phyloP scores from a whole-genome alignment of 2,888 invertebrate genomes.

The Campoplex nolae region DNA sequence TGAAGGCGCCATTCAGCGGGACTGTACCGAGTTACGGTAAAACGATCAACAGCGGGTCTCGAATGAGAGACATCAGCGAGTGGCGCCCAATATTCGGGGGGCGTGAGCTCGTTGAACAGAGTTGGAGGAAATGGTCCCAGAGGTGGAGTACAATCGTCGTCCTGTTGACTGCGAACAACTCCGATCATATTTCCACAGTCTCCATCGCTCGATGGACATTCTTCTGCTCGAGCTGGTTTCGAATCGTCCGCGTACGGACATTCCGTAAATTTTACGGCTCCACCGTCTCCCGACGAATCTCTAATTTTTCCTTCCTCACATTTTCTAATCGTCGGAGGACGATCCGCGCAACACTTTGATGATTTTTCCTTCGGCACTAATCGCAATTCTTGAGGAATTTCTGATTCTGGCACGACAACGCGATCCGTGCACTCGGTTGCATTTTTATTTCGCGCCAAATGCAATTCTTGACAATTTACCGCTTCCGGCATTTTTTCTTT shows the following conservation, averaged over 20 bases:
- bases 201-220: not conserved
- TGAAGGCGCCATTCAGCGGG: constrained; percentile 89
- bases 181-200: constrained; percentile 12
- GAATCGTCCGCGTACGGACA: not conserved
- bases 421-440: constrained; percentile 29
- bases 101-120: constrained; percentile 34
- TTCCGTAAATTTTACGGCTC: not conserved
- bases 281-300: not conserved
- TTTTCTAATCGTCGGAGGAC: constrained; percentile 7
- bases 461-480: constrained; percentile 47
- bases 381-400: not conserved
- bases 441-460: constrained; percentile 29
- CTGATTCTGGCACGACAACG: not conserved
- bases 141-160: constrained; percentile 42
- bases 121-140: constrained; percentile 55
- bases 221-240: not conserved
- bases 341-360: not conserved
- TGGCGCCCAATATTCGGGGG: constrained; percentile 88
- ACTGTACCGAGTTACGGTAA: constrained; percentile 90
- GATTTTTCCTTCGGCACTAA: not conserved
- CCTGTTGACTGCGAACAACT: constrained; percentile 22
- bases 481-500: constrained; percentile 56
- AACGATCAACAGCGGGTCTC: constrained; percentile 90
- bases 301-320: constrained; percentile 17
- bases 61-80: constrained; percentile 89